A percentile compares a stretch with the other conserved stretches of the same genome.
These are phyloP conservation scores for Sinelater perroti DNA, from an alignment of 2,888 invertebrate genomes.

Conservation along the genomic window DNA sequence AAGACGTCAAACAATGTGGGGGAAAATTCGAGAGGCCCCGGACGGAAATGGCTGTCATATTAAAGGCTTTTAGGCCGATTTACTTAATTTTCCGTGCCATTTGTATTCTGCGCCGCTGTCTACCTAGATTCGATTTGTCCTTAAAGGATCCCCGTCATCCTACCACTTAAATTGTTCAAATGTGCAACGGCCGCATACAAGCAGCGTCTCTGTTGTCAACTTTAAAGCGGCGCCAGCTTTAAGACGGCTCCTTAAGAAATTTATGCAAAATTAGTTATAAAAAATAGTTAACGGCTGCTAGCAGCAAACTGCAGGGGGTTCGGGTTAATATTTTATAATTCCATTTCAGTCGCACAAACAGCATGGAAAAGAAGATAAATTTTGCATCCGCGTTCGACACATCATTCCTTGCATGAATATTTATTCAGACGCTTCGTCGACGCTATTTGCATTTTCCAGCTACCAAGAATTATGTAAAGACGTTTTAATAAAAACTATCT, in stretches of 20 bases:
- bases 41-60: constrained; percentile 17
- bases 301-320: not conserved
- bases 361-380: constrained; percentile 15
- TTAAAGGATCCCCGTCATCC: constrained; percentile 1
- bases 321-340: constrained; percentile 10
- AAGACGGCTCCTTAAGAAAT: no score
- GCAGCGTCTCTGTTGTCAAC: constrained; percentile 1
- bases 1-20: constrained; percentile 1
- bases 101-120: constrained; percentile 11
- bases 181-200: constrained; percentile 3
- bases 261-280: no score
- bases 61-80: constrained; percentile 14
- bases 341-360: constrained; percentile 1
- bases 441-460: constrained; percentile 15
- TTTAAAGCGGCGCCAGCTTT: no score
- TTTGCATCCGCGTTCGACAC: constrained; percentile 14
- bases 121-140: constrained; percentile 17
- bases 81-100: constrained; percentile 17
- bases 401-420: constrained; percentile 20
- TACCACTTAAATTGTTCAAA: constrained; percentile 9
- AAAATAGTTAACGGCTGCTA: not conserved
- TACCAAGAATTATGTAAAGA: constrained; percentile 16
- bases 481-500: not conserved
- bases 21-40: not conserved
- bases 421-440: constrained; percentile 15